These are phyloP conservation scores for Aquatica leii DNA, from an alignment of 2,888 invertebrate species.

Conservation along the genomic window DNA sequence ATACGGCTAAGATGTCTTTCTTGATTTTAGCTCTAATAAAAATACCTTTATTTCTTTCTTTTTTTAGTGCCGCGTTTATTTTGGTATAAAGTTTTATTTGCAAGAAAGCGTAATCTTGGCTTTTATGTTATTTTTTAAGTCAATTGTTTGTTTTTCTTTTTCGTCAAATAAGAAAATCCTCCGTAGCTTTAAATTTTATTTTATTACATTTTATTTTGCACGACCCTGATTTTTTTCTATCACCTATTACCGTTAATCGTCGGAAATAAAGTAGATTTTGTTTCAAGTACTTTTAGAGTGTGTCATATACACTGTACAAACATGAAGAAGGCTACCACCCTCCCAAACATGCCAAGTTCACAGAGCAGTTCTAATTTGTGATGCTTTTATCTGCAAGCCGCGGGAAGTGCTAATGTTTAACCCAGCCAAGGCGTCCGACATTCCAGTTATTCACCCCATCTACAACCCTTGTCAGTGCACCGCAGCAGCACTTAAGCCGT, in stretches of 20 bases:
- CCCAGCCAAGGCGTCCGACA: slow-evolving; percentile 46
- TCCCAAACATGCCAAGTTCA: slow-evolving; percentile 45
- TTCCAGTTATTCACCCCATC: slow-evolving; percentile 40
- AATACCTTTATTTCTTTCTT: too few species aligned
- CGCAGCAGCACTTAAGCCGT: slow-evolving; percentile 47
- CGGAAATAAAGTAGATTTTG: not conserved
- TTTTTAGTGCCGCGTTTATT: too few species aligned
- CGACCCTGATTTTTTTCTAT: not conserved
- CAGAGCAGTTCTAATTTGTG: slow-evolving; percentile 55
- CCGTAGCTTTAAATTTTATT: too few species aligned
- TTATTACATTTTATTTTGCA: not conserved
- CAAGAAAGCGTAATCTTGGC: too few species aligned
- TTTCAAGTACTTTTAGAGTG: slow-evolving; percentile 18
- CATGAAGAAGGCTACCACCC: slow-evolving; percentile 25
- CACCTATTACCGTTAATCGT: not conserved
- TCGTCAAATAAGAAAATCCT: too few species aligned
- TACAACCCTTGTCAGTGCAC: slow-evolving; percentile 44
- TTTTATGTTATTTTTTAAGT: too few species aligned
- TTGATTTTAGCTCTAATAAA: too few species aligned
- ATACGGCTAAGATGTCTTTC: too few species aligned
- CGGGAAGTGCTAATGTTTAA: slow-evolving; percentile 58
- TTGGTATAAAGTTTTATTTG: too few species aligned
- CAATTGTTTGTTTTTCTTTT: too few species aligned
- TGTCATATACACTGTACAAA: slow-evolving; percentile 31
- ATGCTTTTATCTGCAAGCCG: slow-evolving; percentile 57